Percentiles rank a stretch among this genome's conserved stretches.
Conservation (phyloP, 2,888 invertebrate genomes). For the Ormyrus thymus region DNA sequence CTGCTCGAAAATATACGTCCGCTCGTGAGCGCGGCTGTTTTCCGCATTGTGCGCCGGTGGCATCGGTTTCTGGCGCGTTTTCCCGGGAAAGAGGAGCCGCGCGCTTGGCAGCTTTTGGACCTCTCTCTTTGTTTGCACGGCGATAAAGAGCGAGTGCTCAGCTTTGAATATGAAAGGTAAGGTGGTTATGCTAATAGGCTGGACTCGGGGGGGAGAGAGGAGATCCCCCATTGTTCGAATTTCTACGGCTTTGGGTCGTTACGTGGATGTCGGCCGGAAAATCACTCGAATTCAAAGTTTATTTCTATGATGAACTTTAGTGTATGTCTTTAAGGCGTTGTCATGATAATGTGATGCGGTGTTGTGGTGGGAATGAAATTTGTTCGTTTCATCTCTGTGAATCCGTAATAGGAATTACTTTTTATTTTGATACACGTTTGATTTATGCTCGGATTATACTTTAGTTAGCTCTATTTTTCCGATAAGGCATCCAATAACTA, state of each 20-base stretch:
- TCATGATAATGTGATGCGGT: background rate
- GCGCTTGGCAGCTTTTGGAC: slow-evolving; percentile 25
- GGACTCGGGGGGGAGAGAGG: background rate
- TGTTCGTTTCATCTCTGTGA: too few relatives aligned
- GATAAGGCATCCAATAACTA: too few relatives aligned
- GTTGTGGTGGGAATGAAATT: too few relatives aligned
- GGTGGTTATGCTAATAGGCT: slow-evolving; percentile 30
- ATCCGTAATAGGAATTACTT: too few relatives aligned
- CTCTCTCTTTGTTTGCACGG: slow-evolving; percentile 25
- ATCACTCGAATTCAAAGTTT: slow-evolving; percentile 32
- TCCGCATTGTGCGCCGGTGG: slow-evolving; percentile 4
- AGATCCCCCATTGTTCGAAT: background rate
- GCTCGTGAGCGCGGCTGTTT: background rate
- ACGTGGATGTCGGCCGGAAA: slow-evolving; percentile 2
- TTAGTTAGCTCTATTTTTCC: too few relatives aligned
- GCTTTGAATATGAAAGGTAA: slow-evolving; percentile 42
- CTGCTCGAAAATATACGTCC: background rate
- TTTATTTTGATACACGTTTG: too few relatives aligned
- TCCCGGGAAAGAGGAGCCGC: background rate
- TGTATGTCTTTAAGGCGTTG: background rate
- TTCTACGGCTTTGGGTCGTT: background rate
- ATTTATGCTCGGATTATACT: too few relatives aligned
- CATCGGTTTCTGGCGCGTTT: slow-evolving; percentile 21
- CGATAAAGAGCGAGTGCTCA: background rate
- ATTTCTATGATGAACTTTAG: slow-evolving; percentile 7